Percentiles rank a stretch among this genome's conserved stretches.
Evolutionary conservation across 2,797 vertebrate species (phyloP).

Genomic region (Todus mexicanus): DNA sequence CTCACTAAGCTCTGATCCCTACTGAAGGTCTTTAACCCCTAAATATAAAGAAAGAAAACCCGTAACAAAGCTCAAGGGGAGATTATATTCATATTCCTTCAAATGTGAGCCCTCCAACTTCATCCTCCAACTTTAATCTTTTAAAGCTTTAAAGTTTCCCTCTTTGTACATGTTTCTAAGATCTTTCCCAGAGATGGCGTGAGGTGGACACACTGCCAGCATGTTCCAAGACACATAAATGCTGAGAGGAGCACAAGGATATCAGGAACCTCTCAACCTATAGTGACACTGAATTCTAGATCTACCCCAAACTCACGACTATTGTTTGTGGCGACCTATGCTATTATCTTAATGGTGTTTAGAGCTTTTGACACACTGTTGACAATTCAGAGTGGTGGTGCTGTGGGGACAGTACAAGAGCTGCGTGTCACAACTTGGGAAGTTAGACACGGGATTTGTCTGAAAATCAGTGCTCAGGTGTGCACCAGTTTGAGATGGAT

Average conservation of each 20-base stretch:
- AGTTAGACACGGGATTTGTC: neutral
- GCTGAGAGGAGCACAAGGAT: neutral
- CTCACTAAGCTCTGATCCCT: neutral
- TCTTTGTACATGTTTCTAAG: neutral
- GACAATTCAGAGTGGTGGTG: fast-evolving
- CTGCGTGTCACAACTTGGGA: neutral
- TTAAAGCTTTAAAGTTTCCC: neutral
- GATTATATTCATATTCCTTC: neutral
- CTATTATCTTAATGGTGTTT: neutral
- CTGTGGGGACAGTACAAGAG: neutral
- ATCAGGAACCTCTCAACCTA: neutral
- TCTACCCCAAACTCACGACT: neutral
- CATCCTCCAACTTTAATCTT: neutral
- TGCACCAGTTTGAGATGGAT: neutral
- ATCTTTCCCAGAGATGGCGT: fast-evolving
- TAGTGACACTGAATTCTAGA: neutral
- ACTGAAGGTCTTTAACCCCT: neutral
- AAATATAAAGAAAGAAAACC: neutral
- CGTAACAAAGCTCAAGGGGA: neutral
- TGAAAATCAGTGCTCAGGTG: neutral
- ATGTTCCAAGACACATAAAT: neutral
- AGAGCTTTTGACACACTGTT: neutral
- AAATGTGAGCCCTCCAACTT: neutral
- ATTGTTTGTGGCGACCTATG: no score
- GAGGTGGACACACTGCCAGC: neutral